A percentile compares a stretch with the other conserved stretches of the same genome.
phyloP scores from a whole-genome alignment of 2,888 invertebrate species.

The Mesochorus sp. region DNA sequence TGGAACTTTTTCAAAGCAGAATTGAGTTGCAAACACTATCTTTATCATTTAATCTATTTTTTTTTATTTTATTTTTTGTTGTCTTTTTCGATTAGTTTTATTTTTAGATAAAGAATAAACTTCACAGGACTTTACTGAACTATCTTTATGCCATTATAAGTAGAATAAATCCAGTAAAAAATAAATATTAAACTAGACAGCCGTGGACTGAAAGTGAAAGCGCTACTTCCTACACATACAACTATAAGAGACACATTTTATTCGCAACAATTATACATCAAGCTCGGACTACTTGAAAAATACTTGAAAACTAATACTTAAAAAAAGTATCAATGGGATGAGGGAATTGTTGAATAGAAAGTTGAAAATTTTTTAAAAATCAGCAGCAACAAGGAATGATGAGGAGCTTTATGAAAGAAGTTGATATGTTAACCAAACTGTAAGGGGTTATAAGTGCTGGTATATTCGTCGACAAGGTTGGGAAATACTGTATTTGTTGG shows the following conservation, averaged over 20 bases:
- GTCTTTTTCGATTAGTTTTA: too few species aligned
- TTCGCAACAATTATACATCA: conserved; percentile 71
- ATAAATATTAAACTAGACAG: conserved; percentile 13
- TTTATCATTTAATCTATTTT: too few species aligned
- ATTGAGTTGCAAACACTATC: too few species aligned
- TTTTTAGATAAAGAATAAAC: too few species aligned
- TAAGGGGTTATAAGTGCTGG: conserved; percentile 34
- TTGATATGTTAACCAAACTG: conserved; percentile 42
- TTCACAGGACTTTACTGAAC: too few species aligned
- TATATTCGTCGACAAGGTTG: not conserved
- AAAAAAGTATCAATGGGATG: conserved; percentile 1
- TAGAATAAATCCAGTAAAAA: too few species aligned
- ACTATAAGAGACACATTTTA: conserved; percentile 71
- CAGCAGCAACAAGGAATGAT: conserved; percentile 34
- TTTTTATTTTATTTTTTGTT: too few species aligned
- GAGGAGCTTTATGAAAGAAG: conserved; percentile 17
- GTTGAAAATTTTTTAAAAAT: conserved; percentile 27
- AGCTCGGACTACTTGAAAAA: conserved; percentile 22
- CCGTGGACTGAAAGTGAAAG: conserved; percentile 37
- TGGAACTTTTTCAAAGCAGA: too few species aligned
- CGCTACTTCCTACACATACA: conserved; percentile 45
- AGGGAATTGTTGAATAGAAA: not conserved
- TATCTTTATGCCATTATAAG: too few species aligned
- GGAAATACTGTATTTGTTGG: conserved; percentile 34
- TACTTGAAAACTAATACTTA: not conserved